These are phyloP conservation scores for Lycophotia porphyrea DNA, from an alignment of 2,888 invertebrate genomes.

Conservation along the genomic window DNA sequence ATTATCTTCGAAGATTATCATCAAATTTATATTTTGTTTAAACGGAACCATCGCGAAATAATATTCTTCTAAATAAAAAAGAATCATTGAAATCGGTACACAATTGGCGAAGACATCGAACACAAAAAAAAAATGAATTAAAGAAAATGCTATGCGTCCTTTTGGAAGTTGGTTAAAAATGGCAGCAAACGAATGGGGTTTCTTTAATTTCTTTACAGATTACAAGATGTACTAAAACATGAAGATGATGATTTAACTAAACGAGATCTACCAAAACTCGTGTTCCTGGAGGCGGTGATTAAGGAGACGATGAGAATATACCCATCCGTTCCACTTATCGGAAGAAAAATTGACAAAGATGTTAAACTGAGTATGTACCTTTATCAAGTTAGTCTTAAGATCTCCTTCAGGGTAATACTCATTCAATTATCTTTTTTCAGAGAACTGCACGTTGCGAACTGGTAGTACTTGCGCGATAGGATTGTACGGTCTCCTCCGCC, in stretches of 20 bases:
- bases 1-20: too few relatives aligned
- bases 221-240: neutral
- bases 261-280: neutral
- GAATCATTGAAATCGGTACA: too few relatives aligned
- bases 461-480: neutral
- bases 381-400: neutral
- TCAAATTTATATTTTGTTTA: too few relatives aligned
- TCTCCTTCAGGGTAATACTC: neutral
- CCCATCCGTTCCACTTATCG: neutral
- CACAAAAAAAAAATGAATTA: too few relatives aligned
- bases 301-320: neutral
- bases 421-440: neutral
- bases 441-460: neutral
- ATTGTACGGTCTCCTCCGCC: constrained; percentile 65
- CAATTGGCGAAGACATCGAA: too few relatives aligned
- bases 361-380: neutral
- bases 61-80: too few relatives aligned
- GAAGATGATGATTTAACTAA: neutral
- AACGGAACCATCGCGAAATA: too few relatives aligned
- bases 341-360: neutral
- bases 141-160: too few relatives aligned
- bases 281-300: neutral
- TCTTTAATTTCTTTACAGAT: neutral
- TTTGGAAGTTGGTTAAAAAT: too few relatives aligned
- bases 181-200: neutral